Percentiles rank a stretch among this genome's conserved stretches.
These are phyloP conservation scores for Augiades crinisus DNA, from an alignment of 2,888 invertebrate species.

Conservation along the genomic window DNA sequence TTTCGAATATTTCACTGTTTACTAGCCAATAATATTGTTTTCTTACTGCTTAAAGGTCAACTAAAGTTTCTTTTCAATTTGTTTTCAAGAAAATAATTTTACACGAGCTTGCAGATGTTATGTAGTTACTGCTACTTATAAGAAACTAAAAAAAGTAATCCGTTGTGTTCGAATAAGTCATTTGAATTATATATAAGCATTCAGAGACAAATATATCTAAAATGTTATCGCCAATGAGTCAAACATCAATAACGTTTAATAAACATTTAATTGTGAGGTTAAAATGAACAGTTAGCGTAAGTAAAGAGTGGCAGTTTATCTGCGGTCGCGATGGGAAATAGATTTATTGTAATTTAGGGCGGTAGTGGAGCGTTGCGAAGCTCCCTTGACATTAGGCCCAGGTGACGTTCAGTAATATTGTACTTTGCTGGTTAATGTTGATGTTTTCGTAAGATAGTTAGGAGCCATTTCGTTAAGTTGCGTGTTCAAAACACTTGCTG, in stretches of 20 bases:
- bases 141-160: too few species aligned
- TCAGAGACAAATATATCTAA: too few species aligned
- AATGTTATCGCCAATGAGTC: too few species aligned
- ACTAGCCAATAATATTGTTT: too few species aligned
- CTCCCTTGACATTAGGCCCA: not conserved
- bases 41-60: too few species aligned
- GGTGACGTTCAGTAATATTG: constrained; percentile 1
- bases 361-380: not conserved
- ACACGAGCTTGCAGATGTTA: too few species aligned
- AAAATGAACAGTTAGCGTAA: not conserved
- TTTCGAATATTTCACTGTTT: not conserved
- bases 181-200: too few species aligned
- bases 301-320: not conserved
- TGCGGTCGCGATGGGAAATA: constrained; percentile 6
- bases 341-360: constrained; percentile 10
- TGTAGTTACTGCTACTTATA: too few species aligned
- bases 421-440: not conserved
- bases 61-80: too few species aligned
- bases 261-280: not conserved
- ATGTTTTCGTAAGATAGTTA: not conserved
- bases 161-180: too few species aligned
- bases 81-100: too few species aligned
- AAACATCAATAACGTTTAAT: too few species aligned
- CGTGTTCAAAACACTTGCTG: not conserved
- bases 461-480: not conserved